Percentiles rank a stretch among this genome's conserved stretches.
Conservation (phyloP, 2,888 invertebrate genomes). For the Acrobasis suavella region DNA sequence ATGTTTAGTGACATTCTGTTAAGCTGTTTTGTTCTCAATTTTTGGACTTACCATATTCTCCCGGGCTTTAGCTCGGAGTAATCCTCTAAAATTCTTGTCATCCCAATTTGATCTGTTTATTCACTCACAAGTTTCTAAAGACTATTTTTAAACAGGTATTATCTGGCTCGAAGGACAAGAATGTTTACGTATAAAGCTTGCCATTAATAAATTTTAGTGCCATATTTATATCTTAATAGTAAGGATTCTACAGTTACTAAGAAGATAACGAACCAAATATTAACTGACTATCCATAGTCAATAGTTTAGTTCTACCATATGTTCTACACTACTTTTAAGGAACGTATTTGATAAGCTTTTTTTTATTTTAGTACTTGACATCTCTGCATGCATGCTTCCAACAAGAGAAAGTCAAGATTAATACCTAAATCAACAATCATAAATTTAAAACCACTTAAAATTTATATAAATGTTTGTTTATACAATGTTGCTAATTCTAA, state of each 20-base stretch:
- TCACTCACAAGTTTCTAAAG: neutral
- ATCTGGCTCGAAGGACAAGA: neutral
- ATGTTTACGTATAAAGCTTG: neutral
- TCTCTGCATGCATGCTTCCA: neutral
- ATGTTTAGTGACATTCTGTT: neutral
- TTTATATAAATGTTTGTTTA: too few species aligned
- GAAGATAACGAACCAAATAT: constrained; percentile 18
- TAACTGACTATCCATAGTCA: constrained; percentile 5
- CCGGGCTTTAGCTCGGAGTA: neutral
- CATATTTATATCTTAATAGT: constrained; percentile 10
- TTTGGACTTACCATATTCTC: neutral
- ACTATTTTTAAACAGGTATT: neutral
- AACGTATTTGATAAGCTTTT: neutral
- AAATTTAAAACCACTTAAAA: too few species aligned
- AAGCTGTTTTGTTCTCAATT: neutral
- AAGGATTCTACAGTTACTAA: constrained; percentile 7
- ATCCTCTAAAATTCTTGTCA: too few species aligned
- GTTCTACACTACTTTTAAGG: neutral
- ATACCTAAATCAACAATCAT: too few species aligned
- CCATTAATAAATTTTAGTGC: constrained; percentile 12
- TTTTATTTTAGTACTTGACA: neutral
- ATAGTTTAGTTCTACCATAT: neutral
- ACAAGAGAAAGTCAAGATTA: neutral
- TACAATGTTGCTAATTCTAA: neutral
- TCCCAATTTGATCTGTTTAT: too few species aligned